A percentile compares a stretch with the other conserved stretches of the same genome.
phyloP scores from a whole-genome alignment of 2,888 invertebrate species.

The Oligia fasciuncula region DNA sequence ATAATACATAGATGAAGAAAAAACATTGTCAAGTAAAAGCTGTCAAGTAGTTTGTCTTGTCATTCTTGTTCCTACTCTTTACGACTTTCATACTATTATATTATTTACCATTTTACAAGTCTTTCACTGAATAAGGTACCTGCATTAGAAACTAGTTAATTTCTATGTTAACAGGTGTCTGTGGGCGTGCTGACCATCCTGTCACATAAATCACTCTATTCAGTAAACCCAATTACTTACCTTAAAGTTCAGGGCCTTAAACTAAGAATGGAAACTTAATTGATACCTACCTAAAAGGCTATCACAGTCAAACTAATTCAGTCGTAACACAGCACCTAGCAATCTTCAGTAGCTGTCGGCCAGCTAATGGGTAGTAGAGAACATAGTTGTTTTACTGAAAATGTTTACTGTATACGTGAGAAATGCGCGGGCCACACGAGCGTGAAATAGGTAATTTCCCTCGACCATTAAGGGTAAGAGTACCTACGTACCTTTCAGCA shows the following conservation, averaged over 20 bases:
- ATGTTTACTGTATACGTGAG: conserved; percentile 69
- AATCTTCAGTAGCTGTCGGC: conserved; percentile 40
- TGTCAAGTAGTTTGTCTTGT: no score
- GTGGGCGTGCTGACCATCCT: not conserved
- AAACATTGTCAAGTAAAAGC: no score
- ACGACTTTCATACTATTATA: no score
- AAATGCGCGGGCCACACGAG: conserved; percentile 71
- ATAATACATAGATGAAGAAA: no score
- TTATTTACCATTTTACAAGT: no score
- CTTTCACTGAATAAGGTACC: no score
- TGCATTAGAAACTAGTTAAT: not conserved
- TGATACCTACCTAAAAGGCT: conserved; percentile 25
- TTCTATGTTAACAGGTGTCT: not conserved
- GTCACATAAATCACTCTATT: conserved; percentile 23
- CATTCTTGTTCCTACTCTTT: no score
- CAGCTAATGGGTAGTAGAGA: conserved; percentile 60
- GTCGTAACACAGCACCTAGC: conserved; percentile 17
- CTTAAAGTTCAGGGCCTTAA: conserved; percentile 17
- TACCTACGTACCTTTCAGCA: conserved; percentile 62
- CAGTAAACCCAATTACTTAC: not conserved
- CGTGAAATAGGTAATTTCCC: conserved; percentile 82
- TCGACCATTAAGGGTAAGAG: conserved; percentile 73
- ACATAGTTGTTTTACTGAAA: conserved; percentile 68
- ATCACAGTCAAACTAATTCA: conserved; percentile 21
- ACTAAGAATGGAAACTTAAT: conserved; percentile 35